Conservation (phyloP, 2,113 vertebrate species). For the Thomomys bottae region DNA sequence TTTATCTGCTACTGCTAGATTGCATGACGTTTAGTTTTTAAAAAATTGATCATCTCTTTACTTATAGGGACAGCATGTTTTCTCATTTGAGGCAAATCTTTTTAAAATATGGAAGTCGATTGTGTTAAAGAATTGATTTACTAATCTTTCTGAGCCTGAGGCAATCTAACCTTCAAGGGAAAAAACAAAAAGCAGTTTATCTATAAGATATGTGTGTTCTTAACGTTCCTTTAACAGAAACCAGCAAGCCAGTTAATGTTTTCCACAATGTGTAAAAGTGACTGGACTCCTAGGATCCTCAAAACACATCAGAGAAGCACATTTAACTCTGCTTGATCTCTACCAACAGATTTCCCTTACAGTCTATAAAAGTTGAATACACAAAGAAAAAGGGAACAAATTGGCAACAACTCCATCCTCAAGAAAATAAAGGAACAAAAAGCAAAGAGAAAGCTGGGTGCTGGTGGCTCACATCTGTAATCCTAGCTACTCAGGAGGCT, state of each 20-base stretch:
- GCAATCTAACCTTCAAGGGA: slow-evolving; percentile 66
- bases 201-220: slow-evolving; percentile 39
- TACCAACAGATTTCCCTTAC: no score
- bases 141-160: slow-evolving; percentile 74
- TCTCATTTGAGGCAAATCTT: slow-evolving; percentile 71
- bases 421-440: slow-evolving; percentile 77
- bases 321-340: no score
- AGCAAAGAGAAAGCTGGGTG: slow-evolving; percentile 64
- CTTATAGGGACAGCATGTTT: slow-evolving; percentile 35
- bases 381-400: slow-evolving; percentile 57
- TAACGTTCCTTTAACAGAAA: slow-evolving; percentile 62
- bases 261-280: slow-evolving; percentile 46
- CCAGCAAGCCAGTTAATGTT: slow-evolving; percentile 8
- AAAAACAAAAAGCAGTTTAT: neutral
- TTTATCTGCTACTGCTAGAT: slow-evolving; percentile 65
- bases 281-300: no score
- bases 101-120: slow-evolving; percentile 63
- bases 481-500: no score
- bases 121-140: slow-evolving; percentile 67
- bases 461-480: no score
- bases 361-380: slow-evolving; percentile 55
- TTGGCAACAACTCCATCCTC: slow-evolving; percentile 64
- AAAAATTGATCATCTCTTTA: slow-evolving; percentile 69
- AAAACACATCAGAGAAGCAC: no score
- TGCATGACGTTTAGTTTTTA: slow-evolving; percentile 63